These are phyloP conservation scores for Pemphredon lugubris DNA, from an alignment of 2,888 invertebrate species.

Conservation along the genomic window DNA sequence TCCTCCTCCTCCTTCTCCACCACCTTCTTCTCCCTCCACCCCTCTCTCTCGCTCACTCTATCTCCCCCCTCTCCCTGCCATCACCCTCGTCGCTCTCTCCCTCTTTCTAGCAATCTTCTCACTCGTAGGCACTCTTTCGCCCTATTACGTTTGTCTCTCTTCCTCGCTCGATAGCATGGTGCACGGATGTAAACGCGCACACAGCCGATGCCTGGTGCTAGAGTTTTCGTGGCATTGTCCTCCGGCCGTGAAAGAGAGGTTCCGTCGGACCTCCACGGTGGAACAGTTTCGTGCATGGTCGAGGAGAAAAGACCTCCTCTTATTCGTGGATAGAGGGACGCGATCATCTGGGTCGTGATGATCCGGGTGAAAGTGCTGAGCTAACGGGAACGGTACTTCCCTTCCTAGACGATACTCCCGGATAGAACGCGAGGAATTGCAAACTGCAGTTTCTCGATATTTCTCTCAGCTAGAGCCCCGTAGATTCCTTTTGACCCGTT, in stretches of 20 bases:
- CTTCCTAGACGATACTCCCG: constrained; percentile 48
- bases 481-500: too few relatives aligned
- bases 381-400: constrained; percentile 64
- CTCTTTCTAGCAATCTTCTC: constrained; percentile 21
- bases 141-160: constrained; percentile 2
- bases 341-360: constrained; percentile 68
- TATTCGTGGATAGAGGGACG: constrained; percentile 63
- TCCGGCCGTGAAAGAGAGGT: constrained; percentile 18
- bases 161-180: not conserved
- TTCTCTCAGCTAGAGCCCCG: not conserved
- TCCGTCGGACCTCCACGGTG: not conserved
- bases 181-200: constrained; percentile 35
- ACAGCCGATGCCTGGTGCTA: constrained; percentile 20
- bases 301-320: constrained; percentile 35
- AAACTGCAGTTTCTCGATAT: not conserved
- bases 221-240: constrained; percentile 47
- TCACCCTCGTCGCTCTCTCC: constrained; percentile 34
- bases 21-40: constrained; percentile 29
- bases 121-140: constrained; percentile 25
- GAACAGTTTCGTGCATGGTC: constrained; percentile 25
- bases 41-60: constrained; percentile 32
- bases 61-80: constrained; percentile 31
- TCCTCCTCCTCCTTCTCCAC: constrained; percentile 36
- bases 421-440: constrained; percentile 36
- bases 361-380: constrained; percentile 67